Evolutionary conservation across 2,797 vertebrate species (phyloP).

Genomic region (Dromococcyx pavoninus): DNA sequence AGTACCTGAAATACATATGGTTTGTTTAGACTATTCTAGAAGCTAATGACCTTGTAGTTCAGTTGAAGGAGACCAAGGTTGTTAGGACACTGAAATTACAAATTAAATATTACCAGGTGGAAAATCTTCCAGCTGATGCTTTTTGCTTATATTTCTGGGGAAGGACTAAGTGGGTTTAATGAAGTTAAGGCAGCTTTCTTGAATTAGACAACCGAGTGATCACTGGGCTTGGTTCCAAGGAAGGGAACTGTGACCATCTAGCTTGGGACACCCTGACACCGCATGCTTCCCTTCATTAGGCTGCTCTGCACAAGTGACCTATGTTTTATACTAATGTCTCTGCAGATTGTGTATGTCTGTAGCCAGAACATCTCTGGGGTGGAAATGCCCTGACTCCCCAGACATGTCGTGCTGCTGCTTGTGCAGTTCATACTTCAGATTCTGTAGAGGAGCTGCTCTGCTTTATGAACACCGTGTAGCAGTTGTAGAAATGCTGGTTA

Average conservation of each 20-base stretch:
- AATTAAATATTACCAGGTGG: not conserved
- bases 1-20: not conserved
- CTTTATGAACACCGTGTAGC: not conserved
- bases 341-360: not conserved
- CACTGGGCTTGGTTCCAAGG: rapidly evolving
- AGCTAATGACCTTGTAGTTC: not conserved
- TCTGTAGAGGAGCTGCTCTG: not conserved
- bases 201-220: not conserved
- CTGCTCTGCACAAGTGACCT: not conserved
- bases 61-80: not conserved
- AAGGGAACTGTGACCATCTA: not conserved
- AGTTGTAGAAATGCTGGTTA: not conserved
- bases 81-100: not conserved
- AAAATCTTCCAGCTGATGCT: not conserved
- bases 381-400: not conserved
- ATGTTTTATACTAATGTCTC: not conserved
- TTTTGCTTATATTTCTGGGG: not conserved
- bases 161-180: not conserved
- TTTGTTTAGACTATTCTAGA: not conserved
- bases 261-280: not conserved
- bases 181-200: not conserved
- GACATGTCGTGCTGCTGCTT: not conserved
- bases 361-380: conserved; percentile 3
- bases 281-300: not conserved
- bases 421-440: not conserved